A percentile compares a stretch with the other conserved stretches of the same genome.
Evolutionary conservation across 2,888 invertebrate genomes (phyloP).

Genomic region (Aricia artaxerxes): DNA sequence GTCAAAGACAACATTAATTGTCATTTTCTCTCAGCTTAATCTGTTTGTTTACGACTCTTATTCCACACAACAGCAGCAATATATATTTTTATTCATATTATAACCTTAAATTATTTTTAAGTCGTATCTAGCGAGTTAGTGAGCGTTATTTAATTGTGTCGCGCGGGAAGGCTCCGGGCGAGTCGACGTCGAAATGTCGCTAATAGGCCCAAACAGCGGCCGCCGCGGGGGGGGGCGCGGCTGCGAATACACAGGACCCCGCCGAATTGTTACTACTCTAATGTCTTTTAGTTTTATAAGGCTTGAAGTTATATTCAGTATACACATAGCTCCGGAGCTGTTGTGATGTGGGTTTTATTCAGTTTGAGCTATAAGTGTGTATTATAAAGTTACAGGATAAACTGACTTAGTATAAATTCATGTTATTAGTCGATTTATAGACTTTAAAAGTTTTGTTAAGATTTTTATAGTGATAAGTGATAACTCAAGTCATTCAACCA

Average conservation of each 20-base stretch:
- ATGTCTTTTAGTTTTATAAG: background rate
- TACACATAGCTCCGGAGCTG: background rate
- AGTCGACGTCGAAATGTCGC: constrained; percentile 8
- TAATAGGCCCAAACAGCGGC: constrained; percentile 3
- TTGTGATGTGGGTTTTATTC: no score
- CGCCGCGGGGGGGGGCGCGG: background rate
- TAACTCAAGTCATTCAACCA: no score
- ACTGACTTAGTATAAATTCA: no score
- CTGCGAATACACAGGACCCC: background rate
- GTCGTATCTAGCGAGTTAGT: background rate
- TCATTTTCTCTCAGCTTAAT: no score
- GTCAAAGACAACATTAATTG: no score
- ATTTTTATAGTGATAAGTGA: no score
- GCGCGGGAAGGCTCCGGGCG: background rate
- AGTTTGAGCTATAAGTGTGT: no score
- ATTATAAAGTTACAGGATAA: no score
- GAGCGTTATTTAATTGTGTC: background rate
- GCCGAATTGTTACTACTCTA: background rate
- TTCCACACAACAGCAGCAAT: no score
- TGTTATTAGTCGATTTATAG: no score
- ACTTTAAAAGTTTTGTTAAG: no score
- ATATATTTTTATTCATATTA: background rate
- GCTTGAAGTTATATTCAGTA: background rate
- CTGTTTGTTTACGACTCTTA: no score
- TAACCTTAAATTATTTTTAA: background rate